Evolutionary conservation across 2,113 vertebrate species (phyloP).

Genomic region (Lepidiolamprologus cunningtoni): DNA sequence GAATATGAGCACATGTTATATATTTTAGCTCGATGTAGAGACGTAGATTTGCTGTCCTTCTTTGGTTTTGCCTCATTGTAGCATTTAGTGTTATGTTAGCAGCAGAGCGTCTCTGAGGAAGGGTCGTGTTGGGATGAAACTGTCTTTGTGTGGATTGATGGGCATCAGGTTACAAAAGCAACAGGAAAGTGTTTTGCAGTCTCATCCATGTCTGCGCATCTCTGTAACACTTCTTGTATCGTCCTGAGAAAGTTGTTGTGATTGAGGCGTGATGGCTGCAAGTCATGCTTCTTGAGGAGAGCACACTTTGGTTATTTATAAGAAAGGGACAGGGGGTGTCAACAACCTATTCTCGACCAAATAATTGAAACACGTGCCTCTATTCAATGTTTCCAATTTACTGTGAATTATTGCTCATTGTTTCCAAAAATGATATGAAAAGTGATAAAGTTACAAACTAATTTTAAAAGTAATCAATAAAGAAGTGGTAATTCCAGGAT

Average conservation of each 20-base stretch:
- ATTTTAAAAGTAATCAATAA: background rate
- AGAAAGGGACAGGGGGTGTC: background rate
- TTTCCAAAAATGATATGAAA: background rate
- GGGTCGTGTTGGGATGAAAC: accelerated
- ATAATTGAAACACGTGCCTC: background rate
- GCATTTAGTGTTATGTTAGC: background rate
- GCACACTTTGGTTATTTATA: background rate
- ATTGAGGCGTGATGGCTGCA: background rate
- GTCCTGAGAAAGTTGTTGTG: background rate
- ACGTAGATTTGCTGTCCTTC: background rate
- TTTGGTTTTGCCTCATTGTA: background rate
- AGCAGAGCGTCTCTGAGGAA: accelerated
- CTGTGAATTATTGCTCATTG: background rate
- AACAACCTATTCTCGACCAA: background rate
- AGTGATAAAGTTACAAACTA: accelerated
- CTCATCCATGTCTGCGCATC: background rate
- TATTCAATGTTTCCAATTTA: background rate
- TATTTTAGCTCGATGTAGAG: background rate
- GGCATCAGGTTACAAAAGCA: background rate
- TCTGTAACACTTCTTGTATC: background rate
- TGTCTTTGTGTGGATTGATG: background rate
- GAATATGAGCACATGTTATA: background rate
- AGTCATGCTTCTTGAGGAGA: background rate
- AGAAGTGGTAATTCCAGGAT: background rate
- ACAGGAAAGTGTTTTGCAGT: background rate